Conservation (phyloP, 2,113 vertebrate species). For the Acanthisitta chloris region DNA sequence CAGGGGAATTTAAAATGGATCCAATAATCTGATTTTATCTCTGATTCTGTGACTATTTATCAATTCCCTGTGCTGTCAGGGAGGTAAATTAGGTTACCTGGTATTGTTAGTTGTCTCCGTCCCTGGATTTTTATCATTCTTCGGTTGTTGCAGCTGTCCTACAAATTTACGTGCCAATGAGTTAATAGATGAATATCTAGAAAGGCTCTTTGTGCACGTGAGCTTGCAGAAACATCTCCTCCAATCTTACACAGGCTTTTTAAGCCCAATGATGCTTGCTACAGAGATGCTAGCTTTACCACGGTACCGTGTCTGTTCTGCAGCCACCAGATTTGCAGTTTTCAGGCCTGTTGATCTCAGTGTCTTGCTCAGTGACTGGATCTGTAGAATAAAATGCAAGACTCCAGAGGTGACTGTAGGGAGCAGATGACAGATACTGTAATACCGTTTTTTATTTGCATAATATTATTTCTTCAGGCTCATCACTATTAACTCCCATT, state of each 20-base stretch:
- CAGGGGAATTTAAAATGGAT: conserved; percentile 11
- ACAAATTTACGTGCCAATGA: background rate
- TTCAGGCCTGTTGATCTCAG: background rate
- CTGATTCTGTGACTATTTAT: conserved; percentile 17
- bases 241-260: background rate
- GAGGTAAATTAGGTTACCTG: conserved; percentile 28
- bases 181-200: conserved; percentile 31
- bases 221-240: background rate
- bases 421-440: background rate
- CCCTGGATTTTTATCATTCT: conserved; percentile 16
- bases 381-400: background rate
- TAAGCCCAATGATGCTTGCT: background rate
- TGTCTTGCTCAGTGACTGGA: accelerated
- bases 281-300: background rate
- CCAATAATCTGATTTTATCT: conserved; percentile 32
- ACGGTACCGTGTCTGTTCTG: background rate
- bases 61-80: background rate
- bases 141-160: background rate
- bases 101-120: background rate
- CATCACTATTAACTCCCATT: background rate
- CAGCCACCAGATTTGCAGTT: background rate
- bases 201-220: background rate
- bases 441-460: background rate
- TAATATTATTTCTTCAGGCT: background rate
- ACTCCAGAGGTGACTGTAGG: background rate